Percentiles rank a stretch among this genome's conserved stretches.
phyloP scores from a whole-genome alignment of 64 coral and sea anemone genomes.

The Porites australiensis region DNA sequence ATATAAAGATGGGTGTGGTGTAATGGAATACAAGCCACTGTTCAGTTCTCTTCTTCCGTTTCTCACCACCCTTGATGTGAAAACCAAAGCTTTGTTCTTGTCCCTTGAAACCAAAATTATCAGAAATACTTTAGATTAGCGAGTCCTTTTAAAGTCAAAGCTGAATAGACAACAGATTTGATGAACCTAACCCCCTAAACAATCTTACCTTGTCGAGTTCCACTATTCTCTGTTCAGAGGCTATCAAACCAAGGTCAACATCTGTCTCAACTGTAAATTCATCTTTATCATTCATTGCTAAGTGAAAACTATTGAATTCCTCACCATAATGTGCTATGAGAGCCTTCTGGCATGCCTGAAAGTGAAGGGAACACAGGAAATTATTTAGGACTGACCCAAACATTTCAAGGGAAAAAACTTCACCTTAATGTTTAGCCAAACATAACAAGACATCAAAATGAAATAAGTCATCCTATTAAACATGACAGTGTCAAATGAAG shows the following conservation, averaged over 20 bases:
- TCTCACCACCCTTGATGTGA: conserved; percentile 86
- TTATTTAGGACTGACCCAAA: too few relatives aligned
- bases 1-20: conserved; percentile 82
- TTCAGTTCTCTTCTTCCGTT: conserved; percentile 76
- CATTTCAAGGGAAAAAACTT: too few relatives aligned
- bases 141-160: too few relatives aligned
- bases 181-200: too few relatives aligned
- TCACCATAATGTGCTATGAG: conserved; percentile 51
- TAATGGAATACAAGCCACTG: conserved; percentile 79
- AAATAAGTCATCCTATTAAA: too few relatives aligned
- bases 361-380: too few relatives aligned
- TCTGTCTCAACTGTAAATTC: conserved; percentile 52
- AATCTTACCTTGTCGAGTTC: conserved; percentile 72
- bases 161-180: too few relatives aligned
- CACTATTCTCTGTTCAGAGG: conserved; percentile 72
- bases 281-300: conserved; percentile 32
- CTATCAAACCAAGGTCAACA: conserved; percentile 73
- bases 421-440: too few relatives aligned
- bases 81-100: conserved; percentile 77
- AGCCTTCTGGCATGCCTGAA: conserved; percentile 82
- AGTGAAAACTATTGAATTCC: conserved; percentile 61
- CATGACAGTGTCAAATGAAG: too few relatives aligned
- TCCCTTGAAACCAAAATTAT: conserved; percentile 1
- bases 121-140: not conserved
- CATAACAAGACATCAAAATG: too few relatives aligned